Base-by-base conservation (phyloP, 2,797 vertebrate species). In the Melanotaenia parkinsoni region DNA sequence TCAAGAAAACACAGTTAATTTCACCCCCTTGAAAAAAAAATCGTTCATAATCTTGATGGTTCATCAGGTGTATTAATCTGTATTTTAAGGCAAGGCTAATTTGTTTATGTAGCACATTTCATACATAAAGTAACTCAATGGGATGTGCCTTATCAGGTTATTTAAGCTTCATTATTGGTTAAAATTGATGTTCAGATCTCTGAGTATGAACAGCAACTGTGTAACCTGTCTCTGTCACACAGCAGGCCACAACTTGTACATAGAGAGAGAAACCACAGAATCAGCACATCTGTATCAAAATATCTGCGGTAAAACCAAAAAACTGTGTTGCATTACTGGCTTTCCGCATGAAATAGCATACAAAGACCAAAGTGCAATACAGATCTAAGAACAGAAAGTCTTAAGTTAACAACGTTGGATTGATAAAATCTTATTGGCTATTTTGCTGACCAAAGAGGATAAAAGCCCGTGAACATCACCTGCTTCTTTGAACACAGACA, bases 271-370 rank as follows among this genome's bases (percentile, higher is more conserved):
- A 2, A 28, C 60, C 63, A 66, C 14, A 13, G 56, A 72, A 56
- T n/a, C 47, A n/a, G 58, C 37, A n/a, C 63, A 83, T 79, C 63
- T 57, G 65, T 57, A 67, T 76, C 59, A 77, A 72, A 69, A 63
- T 78, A 82, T 77, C 26, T 81, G 58, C 76, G 56, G 73, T 68
- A 79, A 85, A 83, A 72, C 62, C 74, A 67, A 70, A 54, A 18
- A 37, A 45, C 28, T 45, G 51, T 9, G 32, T 81, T 4, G 50
- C 70, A 43, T 82, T 75, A 67, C 75, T 50, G 76, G 38, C 20
- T 5, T 30, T 24, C 32, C 18, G 6, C 58, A 64, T 37, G 20
- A 72, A 78, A 80, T 51, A 47, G n/a, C 58, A 79, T 45, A 65
- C 58, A 33, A 50, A 20, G 40, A 75, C 20, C 0, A 33, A 65